phyloP scores from a whole-genome alignment of 1,140 invertebrate genomes.

The Aleiodes sp. region DNA sequence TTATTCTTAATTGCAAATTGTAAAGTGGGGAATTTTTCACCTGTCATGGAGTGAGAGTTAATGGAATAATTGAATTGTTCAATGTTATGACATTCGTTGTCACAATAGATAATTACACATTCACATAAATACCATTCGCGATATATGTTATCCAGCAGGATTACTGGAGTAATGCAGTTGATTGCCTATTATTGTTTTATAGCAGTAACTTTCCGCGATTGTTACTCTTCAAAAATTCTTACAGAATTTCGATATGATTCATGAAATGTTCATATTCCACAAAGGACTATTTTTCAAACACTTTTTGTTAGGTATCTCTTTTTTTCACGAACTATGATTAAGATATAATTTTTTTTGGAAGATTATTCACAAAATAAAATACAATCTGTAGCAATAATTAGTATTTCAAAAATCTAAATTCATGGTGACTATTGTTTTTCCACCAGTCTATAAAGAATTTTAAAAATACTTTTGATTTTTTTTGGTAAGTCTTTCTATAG shows the following conservation, averaged over 20 bases:
- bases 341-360: no score
- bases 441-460: no score
- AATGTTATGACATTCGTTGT: background rate
- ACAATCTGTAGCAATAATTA: no score
- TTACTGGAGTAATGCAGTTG: background rate
- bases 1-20: background rate
- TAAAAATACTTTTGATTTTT: no score
- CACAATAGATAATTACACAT: conserved; percentile 10
- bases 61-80: conserved; percentile 19
- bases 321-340: background rate
- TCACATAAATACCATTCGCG: conserved; percentile 15
- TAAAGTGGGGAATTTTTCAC: conserved; percentile 14
- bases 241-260: conserved; percentile 35
- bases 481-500: no score
- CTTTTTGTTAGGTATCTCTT: background rate
- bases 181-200: background rate
- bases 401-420: no score
- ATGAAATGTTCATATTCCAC: conserved; percentile 30
- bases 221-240: background rate
- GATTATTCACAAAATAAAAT: background rate
- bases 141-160: background rate
- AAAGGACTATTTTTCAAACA: no score
- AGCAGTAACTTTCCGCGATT: background rate
- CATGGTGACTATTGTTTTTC: no score
- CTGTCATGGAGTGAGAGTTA: background rate